These are phyloP conservation scores for Brachionus manjavacas DNA, from an alignment of 1,140 invertebrate genomes.

Conservation along the genomic window DNA sequence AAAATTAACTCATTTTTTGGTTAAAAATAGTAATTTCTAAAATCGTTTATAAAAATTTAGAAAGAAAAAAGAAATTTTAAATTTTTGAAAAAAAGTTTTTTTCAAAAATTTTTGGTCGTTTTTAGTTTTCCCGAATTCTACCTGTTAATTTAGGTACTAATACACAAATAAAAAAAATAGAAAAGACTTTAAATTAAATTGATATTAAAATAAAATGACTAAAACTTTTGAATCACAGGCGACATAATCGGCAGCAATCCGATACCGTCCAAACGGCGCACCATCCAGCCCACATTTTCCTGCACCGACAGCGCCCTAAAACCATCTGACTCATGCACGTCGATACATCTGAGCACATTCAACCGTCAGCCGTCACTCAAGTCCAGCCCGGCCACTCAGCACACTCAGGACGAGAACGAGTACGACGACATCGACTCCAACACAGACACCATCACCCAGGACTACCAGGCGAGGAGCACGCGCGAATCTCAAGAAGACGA, in stretches of 20 bases:
- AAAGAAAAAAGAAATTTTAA: too few relatives aligned
- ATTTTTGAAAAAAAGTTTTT: too few relatives aligned
- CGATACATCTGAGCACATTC: background rate
- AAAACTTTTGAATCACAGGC: background rate
- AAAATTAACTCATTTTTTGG: too few relatives aligned
- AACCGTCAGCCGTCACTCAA: background rate
- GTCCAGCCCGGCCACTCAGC: background rate
- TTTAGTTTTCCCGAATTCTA: too few relatives aligned
- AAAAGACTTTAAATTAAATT: too few relatives aligned
- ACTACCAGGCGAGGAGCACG: background rate
- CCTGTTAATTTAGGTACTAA: too few relatives aligned
- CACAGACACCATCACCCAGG: background rate
- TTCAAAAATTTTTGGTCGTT: too few relatives aligned
- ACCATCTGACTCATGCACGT: background rate
- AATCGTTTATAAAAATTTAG: too few relatives aligned
- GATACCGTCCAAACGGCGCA: conserved; percentile 16
- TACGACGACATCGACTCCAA: background rate
- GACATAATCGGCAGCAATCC: background rate
- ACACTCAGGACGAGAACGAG: background rate
- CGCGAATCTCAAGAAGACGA: conserved; percentile 9
- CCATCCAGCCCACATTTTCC: conserved; percentile 3
- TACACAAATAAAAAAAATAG: too few relatives aligned
- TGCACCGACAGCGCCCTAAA: background rate
- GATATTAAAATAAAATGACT: too few relatives aligned
- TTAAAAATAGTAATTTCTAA: too few relatives aligned